Evolutionary conservation across 2,113 vertebrate species (phyloP).

Genomic region (Haliaeetus leucogaster): DNA sequence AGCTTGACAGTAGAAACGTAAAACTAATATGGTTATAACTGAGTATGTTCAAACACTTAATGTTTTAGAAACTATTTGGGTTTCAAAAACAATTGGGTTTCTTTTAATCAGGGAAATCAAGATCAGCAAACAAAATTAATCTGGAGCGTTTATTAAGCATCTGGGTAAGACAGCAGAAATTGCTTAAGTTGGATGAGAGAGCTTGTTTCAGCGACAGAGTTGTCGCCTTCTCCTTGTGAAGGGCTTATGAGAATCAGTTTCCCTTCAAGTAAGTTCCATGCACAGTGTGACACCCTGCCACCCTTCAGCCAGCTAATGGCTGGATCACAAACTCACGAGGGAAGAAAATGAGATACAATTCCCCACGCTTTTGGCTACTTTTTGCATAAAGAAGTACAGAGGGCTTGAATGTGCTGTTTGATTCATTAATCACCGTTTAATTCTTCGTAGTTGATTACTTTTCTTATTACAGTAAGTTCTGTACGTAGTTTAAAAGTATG

Average conservation of each 20-base stretch:
- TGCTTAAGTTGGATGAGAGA: background rate
- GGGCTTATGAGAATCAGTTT: background rate
- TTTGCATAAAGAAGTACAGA: background rate
- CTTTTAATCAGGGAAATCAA: slow-evolving; percentile 1
- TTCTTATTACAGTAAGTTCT: background rate
- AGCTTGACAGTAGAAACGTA: background rate
- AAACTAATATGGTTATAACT: background rate
- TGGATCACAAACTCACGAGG: background rate
- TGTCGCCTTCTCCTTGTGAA: background rate
- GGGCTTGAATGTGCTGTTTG: background rate
- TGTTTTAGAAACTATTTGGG: background rate
- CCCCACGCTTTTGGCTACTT: background rate
- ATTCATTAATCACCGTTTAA: background rate
- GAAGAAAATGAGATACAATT: background rate
- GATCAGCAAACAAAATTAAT: background rate
- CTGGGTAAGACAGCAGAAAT: background rate
- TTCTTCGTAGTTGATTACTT: background rate
- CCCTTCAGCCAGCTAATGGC: background rate
- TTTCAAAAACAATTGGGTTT: background rate
- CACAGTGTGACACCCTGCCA: background rate
- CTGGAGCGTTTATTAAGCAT: background rate
- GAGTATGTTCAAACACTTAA: background rate
- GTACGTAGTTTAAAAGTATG: background rate
- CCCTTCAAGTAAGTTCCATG: background rate
- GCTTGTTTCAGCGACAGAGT: background rate